These are phyloP conservation scores for Nomada fucata DNA, from an alignment of 2,888 invertebrate genomes.

Conservation along the genomic window DNA sequence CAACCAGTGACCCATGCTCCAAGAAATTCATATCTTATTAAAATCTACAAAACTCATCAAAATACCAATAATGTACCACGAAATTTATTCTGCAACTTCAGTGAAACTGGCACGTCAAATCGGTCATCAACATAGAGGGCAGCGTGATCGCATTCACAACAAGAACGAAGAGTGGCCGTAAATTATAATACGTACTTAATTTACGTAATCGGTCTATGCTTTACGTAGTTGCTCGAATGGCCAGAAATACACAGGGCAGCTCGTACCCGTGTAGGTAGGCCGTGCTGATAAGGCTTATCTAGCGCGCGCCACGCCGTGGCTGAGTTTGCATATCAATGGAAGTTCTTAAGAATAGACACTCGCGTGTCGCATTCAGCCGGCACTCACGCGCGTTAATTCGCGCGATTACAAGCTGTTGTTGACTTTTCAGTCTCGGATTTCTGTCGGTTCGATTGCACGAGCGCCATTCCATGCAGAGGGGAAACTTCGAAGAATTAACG, in stretches of 20 bases:
- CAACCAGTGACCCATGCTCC: too few species aligned
- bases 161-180: conserved; percentile 1
- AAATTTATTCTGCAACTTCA: too few species aligned
- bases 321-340: conserved; percentile 66
- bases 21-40: too few species aligned
- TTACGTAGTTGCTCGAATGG: conserved; percentile 19
- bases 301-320: conserved; percentile 47
- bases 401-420: conserved; percentile 56
- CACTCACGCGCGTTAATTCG: conserved; percentile 48
- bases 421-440: conserved; percentile 48
- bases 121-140: background rate
- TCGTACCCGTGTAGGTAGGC: conserved; percentile 49
- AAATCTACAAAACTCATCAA: too few species aligned
- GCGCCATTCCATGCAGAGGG: conserved; percentile 1
- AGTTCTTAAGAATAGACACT: conserved; percentile 63
- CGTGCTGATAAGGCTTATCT: conserved; percentile 62
- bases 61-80: too few species aligned
- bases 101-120: background rate
- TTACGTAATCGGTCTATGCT: conserved; percentile 41
- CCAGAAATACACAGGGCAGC: background rate
- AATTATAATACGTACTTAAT: conserved; percentile 47
- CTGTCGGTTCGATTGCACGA: conserved; percentile 30
- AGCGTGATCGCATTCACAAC: background rate
- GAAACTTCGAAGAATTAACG: conserved; percentile 8
- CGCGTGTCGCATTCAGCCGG: conserved; percentile 48